Evolutionary conservation across 2,888 invertebrate genomes (phyloP).

Genomic region (Agelastica alni): DNA sequence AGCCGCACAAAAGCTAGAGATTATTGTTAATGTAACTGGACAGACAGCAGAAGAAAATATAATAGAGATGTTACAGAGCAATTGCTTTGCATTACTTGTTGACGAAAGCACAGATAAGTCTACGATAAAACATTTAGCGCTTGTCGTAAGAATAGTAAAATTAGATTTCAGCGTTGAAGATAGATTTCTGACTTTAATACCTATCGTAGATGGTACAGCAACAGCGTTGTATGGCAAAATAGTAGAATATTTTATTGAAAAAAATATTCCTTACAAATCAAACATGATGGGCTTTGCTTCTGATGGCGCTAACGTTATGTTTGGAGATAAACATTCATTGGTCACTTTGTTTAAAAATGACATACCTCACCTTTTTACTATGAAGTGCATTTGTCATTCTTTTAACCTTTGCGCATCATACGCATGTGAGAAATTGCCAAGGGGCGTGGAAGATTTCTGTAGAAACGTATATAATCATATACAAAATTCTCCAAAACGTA

Average conservation of each 20-base stretch:
- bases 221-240: conserved; percentile 3
- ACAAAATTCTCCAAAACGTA: too few relatives aligned
- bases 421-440: too few relatives aligned
- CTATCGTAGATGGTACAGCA: conserved; percentile 2
- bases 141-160: too few relatives aligned
- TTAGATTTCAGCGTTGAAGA: too few relatives aligned
- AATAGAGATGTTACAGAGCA: background rate
- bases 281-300: conserved; percentile 33
- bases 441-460: too few relatives aligned
- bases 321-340: conserved; percentile 31
- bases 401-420: too few relatives aligned
- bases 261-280: conserved; percentile 27
- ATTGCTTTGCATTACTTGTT: background rate
- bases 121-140: too few relatives aligned
- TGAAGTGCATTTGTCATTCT: too few relatives aligned
- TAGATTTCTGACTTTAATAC: conserved; percentile 14
- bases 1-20: background rate
- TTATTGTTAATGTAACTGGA: background rate
- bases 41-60: background rate
- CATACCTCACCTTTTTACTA: too few relatives aligned
- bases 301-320: conserved; percentile 25
- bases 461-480: too few relatives aligned
- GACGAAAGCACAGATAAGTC: too few relatives aligned
- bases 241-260: background rate
- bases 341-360: conserved; percentile 22